phyloP scores from a whole-genome alignment of 2,797 vertebrate species.

The Tiaroga cobitis region DNA sequence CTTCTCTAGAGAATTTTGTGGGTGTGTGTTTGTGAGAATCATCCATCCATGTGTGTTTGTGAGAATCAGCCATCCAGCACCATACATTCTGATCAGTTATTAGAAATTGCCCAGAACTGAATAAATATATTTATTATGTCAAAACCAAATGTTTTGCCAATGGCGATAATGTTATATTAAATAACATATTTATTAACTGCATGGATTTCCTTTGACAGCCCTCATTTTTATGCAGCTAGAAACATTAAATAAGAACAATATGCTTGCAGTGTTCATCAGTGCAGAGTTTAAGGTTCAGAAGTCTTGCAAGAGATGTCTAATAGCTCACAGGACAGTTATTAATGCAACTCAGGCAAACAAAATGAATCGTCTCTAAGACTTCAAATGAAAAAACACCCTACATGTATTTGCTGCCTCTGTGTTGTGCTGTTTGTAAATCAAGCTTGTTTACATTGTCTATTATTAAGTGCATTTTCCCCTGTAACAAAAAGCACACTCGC shows the following conservation, averaged over 20 bases:
- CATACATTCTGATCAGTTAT: background rate
- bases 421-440: constrained; percentile 35
- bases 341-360: background rate
- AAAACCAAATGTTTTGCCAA: background rate
- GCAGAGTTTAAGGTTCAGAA: background rate
- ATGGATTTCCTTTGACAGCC: background rate
- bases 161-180: too few species aligned
- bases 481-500: constrained; percentile 11
- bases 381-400: constrained; percentile 18
- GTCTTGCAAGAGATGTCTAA: background rate
- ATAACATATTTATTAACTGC: background rate
- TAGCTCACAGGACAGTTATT: constrained; percentile 12
- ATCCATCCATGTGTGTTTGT: too few species aligned
- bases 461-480: constrained; percentile 17
- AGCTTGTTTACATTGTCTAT: constrained; percentile 10
- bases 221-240: background rate
- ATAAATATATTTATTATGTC: background rate
- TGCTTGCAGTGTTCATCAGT: background rate
- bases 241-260: background rate
- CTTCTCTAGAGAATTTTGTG: background rate
- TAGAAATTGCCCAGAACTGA: background rate
- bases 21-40: background rate
- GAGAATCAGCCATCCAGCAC: too few species aligned
- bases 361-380: background rate
- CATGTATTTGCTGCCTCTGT: background rate